phyloP scores from a whole-genome alignment of 2,113 vertebrate species.

The Rhinopomastus cyanomelas region DNA sequence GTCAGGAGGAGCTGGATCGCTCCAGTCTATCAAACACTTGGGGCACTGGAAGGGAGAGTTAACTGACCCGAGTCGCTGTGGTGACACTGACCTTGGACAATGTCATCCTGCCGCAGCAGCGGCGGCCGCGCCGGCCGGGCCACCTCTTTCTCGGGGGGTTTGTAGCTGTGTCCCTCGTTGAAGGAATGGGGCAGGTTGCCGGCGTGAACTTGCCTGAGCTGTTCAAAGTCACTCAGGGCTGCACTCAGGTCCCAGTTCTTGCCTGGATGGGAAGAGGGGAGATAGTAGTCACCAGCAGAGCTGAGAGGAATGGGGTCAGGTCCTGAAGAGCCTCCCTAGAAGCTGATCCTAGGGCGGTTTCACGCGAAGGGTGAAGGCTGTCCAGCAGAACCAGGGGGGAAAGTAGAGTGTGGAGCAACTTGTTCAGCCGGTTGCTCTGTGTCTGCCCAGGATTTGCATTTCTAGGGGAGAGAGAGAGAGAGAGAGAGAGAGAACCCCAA shows the following conservation, averaged over 20 bases:
- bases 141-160: constrained; percentile 78
- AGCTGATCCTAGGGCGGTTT: no score
- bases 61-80: rapidly evolving
- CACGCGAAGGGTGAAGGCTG: no score
- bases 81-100: constrained; percentile 83
- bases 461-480: no score
- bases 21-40: rapidly evolving
- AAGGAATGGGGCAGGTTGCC: constrained; percentile 82
- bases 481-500: no score
- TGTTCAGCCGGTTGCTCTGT: no score
- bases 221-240: constrained; percentile 92
- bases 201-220: constrained; percentile 90
- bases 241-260: constrained; percentile 97
- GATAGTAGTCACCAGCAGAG: background rate
- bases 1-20: background rate
- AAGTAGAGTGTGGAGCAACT: no score
- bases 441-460: no score
- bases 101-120: constrained; percentile 91
- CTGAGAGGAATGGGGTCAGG: rapidly evolving
- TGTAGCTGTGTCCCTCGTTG: constrained; percentile 75
- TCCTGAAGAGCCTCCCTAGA: background rate
- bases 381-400: no score
- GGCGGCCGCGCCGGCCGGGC: constrained; percentile 74
- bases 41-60: background rate
- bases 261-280: constrained; percentile 69